These are phyloP conservation scores for Heliconius erato DNA, from an alignment of 2,888 invertebrate species.

Conservation along the genomic window DNA sequence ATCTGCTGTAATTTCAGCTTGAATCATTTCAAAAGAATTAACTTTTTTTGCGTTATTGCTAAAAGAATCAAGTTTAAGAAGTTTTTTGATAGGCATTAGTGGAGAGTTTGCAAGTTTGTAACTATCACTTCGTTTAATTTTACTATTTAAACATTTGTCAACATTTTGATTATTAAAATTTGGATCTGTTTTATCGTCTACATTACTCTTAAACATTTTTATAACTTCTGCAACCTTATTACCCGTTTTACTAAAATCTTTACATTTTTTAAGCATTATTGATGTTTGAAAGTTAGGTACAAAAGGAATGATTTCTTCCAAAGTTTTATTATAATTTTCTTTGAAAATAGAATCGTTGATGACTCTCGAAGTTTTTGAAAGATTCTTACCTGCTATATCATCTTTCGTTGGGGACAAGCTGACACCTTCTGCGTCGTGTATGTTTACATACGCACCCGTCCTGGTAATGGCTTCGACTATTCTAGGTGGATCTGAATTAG, in stretches of 20 bases:
- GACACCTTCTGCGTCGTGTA: constrained; percentile 88
- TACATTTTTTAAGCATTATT: constrained; percentile 74
- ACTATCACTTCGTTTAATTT: constrained; percentile 93
- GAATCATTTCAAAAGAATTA: constrained; percentile 85
- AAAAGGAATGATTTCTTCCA: constrained; percentile 74
- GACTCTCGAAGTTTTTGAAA: constrained; percentile 55
- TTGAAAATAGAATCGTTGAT: constrained; percentile 59
- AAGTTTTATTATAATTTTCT: constrained; percentile 62
- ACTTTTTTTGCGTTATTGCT: constrained; percentile 77
- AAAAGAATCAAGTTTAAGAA: constrained; percentile 83
- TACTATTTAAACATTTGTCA: constrained; percentile 71
- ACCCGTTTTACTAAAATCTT: constrained; percentile 65
- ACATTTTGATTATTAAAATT: constrained; percentile 57
- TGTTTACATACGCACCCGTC: constrained; percentile 90
- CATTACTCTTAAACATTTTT: constrained; percentile 77
- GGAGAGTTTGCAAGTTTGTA: constrained; percentile 93
- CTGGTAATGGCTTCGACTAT: constrained; percentile 81
- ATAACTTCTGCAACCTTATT: constrained; percentile 80
- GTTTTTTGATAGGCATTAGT: constrained; percentile 88
- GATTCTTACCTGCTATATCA: constrained; percentile 89
- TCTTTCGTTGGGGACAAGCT: constrained; percentile 87
- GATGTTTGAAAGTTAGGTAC: constrained; percentile 82
- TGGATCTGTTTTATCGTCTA: constrained; percentile 56
- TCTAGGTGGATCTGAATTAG: constrained; percentile 73
- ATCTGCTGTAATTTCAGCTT: constrained; percentile 87